Evolutionary conservation across 2,113 vertebrate genomes (phyloP).

Genomic region (Petrocephalus zakoni): DNA sequence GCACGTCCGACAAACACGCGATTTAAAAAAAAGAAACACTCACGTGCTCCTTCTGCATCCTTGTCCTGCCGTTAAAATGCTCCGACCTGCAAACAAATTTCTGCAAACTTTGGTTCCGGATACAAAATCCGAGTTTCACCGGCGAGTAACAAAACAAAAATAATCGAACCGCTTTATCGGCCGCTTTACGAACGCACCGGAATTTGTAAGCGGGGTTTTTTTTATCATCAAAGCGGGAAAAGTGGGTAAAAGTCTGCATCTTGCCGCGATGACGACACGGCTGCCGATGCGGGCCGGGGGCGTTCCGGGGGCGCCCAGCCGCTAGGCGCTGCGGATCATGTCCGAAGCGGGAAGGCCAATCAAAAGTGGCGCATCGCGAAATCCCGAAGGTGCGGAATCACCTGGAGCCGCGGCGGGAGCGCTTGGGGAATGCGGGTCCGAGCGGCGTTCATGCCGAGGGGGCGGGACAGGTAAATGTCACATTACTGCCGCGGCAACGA

Average conservation of each 20-base stretch:
- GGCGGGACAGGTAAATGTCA: slow-evolving; percentile 4
- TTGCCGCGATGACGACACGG: background rate
- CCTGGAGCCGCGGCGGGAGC: background rate
- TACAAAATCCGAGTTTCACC: background rate
- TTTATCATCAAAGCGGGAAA: background rate
- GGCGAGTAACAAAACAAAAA: background rate
- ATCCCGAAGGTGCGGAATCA: background rate
- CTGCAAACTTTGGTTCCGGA: slow-evolving; percentile 28
- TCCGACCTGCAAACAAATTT: background rate
- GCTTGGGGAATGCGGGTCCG: background rate
- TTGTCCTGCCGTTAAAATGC: background rate
- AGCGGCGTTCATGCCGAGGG: background rate
- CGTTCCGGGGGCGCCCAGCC: too few species aligned
- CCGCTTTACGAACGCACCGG: background rate
- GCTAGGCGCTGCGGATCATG: slow-evolving; percentile 1
- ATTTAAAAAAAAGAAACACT: background rate
- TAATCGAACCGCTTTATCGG: background rate
- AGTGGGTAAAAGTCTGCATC: background rate
- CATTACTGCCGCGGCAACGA: background rate
- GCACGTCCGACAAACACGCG: background rate
- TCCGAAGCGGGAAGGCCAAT: slow-evolving; percentile 14
- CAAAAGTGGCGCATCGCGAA: background rate
- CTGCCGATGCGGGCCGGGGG: background rate
- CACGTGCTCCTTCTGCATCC: background rate
- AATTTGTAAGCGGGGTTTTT: background rate